Evolutionary conservation across 2,797 vertebrate genomes (phyloP), one percentile per base, ranked within the genome.

Genomic region (Dryobates pubescens): DNA sequence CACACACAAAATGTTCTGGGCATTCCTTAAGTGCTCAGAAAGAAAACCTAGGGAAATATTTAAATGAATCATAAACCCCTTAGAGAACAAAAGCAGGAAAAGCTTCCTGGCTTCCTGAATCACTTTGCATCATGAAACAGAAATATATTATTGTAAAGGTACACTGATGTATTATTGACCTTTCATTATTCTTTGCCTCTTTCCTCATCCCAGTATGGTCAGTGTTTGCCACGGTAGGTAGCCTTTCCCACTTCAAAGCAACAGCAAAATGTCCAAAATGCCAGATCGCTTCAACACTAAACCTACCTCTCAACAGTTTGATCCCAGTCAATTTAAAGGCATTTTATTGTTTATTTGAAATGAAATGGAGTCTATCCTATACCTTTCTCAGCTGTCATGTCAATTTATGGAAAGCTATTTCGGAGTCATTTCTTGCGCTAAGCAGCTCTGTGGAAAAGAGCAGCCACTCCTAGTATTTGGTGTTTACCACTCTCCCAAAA

Each of bases 11-110:
- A 85, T 36, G 57, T 76, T 86, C 64, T 49, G 43, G 51, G 24
- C 51, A 17, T 29, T 95, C 54, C 85, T 81, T 82, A 95, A 93
- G 32, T 59, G 32, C 65, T 91, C 74, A 69, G 75, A 76, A 90
- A 90, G 84, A 88, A 57, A 83, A 81, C 17, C 4, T 24, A 68
- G 57, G 51, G 24, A 85, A 38, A 73, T 38, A 30, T 64, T 87
- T 91, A 54, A 85, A 74, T 54, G 10, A 94, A 78, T 79, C 82
- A 71, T 73, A 92, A 92, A 87, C 12, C 38, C 32, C 69, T 81
- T 29, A 38, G 32, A 82, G 16, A 76, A 56, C 13, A 29, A 64
- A 45, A 65, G 32, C 41, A 85, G 63, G 41, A 95, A 95, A 89
- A 70, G 24, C 53, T 84, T 88, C 59, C 79, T 76, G 14, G 24